Conservation (phyloP, 2,797 vertebrate species). For the Spheniscus humboldti region DNA sequence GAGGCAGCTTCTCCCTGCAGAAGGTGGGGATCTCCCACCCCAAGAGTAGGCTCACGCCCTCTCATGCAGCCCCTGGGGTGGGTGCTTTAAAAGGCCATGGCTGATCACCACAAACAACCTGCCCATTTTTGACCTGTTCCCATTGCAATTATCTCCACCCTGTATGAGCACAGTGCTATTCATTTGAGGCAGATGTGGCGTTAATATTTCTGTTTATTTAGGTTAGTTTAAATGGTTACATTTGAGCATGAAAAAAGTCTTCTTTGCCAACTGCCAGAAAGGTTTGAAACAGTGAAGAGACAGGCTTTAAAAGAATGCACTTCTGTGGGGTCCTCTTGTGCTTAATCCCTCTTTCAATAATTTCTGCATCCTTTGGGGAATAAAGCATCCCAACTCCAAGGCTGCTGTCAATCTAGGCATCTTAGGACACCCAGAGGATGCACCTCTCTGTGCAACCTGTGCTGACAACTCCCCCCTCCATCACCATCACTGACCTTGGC, state of each 20-base stretch:
- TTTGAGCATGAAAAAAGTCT: neutral
- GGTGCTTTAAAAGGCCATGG: neutral
- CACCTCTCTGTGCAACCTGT: neutral
- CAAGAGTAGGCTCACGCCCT: neutral
- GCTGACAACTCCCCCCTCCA: neutral
- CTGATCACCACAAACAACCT: neutral
- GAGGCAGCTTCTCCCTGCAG: neutral
- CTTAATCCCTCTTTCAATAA: neutral
- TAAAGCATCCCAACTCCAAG: neutral
- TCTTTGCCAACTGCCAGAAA: neutral
- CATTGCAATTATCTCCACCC: neutral
- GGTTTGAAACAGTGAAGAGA: neutral
- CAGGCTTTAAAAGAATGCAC: neutral
- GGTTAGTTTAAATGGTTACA: neutral
- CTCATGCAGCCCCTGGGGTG: neutral
- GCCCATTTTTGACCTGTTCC: neutral
- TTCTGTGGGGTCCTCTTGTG: neutral
- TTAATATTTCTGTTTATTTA: constrained; percentile 7
- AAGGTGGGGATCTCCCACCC: neutral
- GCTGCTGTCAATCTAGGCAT: neutral
- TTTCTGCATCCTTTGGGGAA: neutral
- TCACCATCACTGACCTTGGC: neutral
- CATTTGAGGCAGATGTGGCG: neutral
- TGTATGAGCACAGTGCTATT: neutral
- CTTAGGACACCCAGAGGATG: neutral